Percentiles rank a stretch among this genome's conserved stretches.
Evolutionary conservation across 2,113 vertebrate species (phyloP).

Genomic region (Protomyctophum bolini): DNA sequence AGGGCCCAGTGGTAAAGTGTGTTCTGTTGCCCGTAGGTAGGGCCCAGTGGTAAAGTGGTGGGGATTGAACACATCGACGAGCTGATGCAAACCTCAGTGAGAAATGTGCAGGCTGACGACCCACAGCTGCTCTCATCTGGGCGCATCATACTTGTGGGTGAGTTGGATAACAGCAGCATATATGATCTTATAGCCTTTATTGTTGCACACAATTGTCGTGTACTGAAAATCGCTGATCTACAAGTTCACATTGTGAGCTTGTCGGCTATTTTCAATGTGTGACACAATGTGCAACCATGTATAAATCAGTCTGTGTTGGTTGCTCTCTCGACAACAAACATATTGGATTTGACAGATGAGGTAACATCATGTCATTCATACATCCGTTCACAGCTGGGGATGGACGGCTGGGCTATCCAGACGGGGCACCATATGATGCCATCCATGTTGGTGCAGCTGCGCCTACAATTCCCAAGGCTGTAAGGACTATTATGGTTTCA

Average conservation of each 20-base stretch:
- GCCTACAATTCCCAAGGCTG: conserved; percentile 82
- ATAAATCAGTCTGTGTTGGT: too few relatives aligned
- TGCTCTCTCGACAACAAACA: not conserved
- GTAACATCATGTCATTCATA: not conserved
- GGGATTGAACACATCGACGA: conserved; percentile 90
- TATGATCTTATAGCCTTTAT: not conserved
- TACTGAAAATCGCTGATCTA: too few relatives aligned
- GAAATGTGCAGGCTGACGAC: conserved; percentile 84
- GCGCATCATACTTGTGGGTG: conserved; percentile 83
- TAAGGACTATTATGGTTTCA: conserved; percentile 58
- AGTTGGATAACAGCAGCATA: conserved; percentile 43
- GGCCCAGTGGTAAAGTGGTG: conserved; percentile 84
- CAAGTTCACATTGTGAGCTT: too few relatives aligned
- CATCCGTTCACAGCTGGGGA: conserved; percentile 80
- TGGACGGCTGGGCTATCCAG: conserved; percentile 83
- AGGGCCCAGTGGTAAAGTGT: conserved; percentile 83
- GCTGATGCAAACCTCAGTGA: conserved; percentile 82
- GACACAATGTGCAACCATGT: too few relatives aligned
- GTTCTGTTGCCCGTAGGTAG: conserved; percentile 71
- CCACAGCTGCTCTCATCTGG: conserved; percentile 83
- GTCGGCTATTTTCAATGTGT: too few relatives aligned
- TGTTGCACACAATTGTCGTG: not conserved
- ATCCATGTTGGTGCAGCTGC: conserved; percentile 92
- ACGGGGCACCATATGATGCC: conserved; percentile 88
- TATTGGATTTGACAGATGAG: not conserved